Evolutionary conservation across 1,140 invertebrate genomes (phyloP), one percentile per base, ranked within the genome.

Genomic region (Dreissena polymorpha): DNA sequence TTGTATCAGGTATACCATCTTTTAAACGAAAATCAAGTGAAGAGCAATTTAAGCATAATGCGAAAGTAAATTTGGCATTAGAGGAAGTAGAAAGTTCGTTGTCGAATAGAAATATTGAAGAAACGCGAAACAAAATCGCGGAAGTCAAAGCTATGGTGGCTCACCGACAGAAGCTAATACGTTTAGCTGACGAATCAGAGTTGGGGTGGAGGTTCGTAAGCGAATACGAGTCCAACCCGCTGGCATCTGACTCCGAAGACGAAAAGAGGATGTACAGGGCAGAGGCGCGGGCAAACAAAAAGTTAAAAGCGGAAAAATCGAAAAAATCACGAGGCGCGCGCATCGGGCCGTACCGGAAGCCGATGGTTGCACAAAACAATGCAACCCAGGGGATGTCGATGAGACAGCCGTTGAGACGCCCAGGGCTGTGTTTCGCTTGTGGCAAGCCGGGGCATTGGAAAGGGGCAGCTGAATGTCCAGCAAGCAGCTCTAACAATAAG

Each of bases 341-440:
- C 18, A 53, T 10, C 23, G 8, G 21, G 18, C 53, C n/a, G 10
- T 53, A 53, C 51, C 18, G 23, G 51, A 74, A 57, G 18, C 25
- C 71, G 23, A 16, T 10, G 23, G 21, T 39, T 39, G n/a, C 10
- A 21, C 50, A 74, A 21, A 29, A 14, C 27, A 29, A 12, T 25
- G 65, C 50, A 49, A 21, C 39, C 18, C n/a, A 51, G 14, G 39
- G 18, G 25, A 50, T 23, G 14, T 18, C 27, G 8, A 29, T 60
- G 55, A 10, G 25, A 63, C 21, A 27, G n/a, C 18, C 39, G 25
- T 55, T 51, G 27, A 21, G 57, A 21, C 21, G 50, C 69, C 77
- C 68, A 63, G 53, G 77, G 14, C 14, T 71, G 18, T 71, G 77
- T 80, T 80, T 71, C 39, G 68, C 51, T 18, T 70, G 67, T 79